Evolutionary conservation across 2,797 vertebrate genomes (phyloP), one percentile per base, ranked within the genome.

Genomic region (Poeciliopsis presidionis): DNA sequence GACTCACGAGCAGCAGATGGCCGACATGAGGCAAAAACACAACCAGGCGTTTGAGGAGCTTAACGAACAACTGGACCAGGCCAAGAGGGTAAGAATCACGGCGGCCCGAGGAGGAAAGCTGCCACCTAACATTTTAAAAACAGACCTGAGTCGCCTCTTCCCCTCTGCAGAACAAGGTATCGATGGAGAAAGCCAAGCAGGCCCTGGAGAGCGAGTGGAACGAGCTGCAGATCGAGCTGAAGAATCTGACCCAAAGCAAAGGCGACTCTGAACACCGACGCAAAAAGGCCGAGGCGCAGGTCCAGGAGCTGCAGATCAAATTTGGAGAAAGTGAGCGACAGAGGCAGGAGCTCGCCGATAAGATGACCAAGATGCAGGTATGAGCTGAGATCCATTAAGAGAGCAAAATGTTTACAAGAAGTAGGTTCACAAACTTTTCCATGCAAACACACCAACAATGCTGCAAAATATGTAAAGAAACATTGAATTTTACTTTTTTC

Each of bases 21-120:
- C 94, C 11, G 98, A 99, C 82, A 96, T 97, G 95, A 95, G 98
- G 77, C 97, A 98, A 72, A 99, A 99, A 86, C 98, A 99, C 89
- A 96, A 96, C 0, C 98, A 99, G 93, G 96, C 96, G 0, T 96
- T 99, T 76, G 98, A 99, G 0, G 97, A 98, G 86, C 93, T 99
- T 73, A 97, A 98, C 0, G 98, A 99, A 46, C 98, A 99, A 91
- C 94, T 99, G 80, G 98, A 99, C 65, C 97, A 98, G 90, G 96
- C 97, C 13, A 99, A 98, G 87, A 94, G 95, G 96, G 98, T 99
- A 87, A 92, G 6, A 3, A 72, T 12, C 0, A 0, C 12, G 18
- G 13, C 46, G 7, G 49, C 63, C 33, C 11, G 36, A 59, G 41
- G 22, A 78, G 9, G 61, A 49, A 45, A 43, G 12, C 69, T 43